Evolutionary conservation across 2,888 invertebrate genomes (phyloP), one percentile per base, ranked within the genome.

Genomic region (Drosophila rubida): DNA sequence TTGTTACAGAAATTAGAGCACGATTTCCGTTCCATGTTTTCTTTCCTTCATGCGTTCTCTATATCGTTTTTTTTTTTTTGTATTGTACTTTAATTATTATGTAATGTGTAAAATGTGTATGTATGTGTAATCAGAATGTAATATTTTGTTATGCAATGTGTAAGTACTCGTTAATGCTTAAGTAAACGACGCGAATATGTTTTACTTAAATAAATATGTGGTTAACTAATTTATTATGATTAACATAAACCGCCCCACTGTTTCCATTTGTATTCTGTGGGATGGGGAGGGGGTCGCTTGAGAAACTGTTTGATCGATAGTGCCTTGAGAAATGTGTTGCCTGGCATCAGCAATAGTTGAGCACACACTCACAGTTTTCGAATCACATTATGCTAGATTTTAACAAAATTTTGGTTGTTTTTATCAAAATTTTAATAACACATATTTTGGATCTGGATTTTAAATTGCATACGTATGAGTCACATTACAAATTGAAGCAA

Each of bases 121-220:
- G 14, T 66, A 57, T 58, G 66, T 74, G 62, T 75, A 60, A 60
- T 76, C 75, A 67, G 68, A 80, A 71, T 86, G 71, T 82, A 85
- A 49, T 83, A 77, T 82, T 71, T 86, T 81, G 86, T 86, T 81
- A 86, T 81, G 86, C 86, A 81, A 85, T 80, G 82, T 79, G 64
- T 85, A 85, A 85, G 85, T 67, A 78, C 54, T 78, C 66, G 68
- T 51, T 72, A 81, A 69, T 54, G 59, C 30, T 32, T 84, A 72
- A 75, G 78, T 69, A 42, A 62, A 69, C 58, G 39, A 19, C 58
- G 39, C 14, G 25, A 57, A 48, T 19, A 63, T 57, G 60, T 75
- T 71, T 59, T 70, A 62, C 51, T 66, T 59, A 23, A 76, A 72
- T 72, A 75, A 71, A 58, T 63, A 65, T 80, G 80, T 86, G 86